Percentiles rank a stretch among this genome's conserved stretches.
phyloP scores from a whole-genome alignment of 2,797 vertebrate species.

The Tangara arthus region DNA sequence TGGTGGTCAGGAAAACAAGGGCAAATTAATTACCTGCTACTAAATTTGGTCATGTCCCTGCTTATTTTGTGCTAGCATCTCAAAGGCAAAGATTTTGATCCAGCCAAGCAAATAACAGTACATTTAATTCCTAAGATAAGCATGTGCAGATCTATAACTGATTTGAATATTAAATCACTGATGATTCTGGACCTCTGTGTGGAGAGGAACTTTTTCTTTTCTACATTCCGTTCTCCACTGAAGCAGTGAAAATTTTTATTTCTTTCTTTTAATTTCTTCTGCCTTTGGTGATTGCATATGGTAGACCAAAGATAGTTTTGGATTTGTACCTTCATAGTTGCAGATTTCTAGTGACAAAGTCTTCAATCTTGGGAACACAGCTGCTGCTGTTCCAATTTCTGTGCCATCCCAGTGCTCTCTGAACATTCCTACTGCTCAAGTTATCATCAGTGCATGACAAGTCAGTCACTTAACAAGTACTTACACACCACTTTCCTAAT shows the following conservation, averaged over 20 bases:
- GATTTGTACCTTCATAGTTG: neutral
- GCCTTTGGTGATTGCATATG: neutral
- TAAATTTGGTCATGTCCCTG: neutral
- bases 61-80: neutral
- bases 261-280: neutral
- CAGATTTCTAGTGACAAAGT: neutral
- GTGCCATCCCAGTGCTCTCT: neutral
- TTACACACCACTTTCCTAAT: neutral
- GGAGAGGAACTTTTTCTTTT: neutral
- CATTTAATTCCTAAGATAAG: neutral
- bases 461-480: neutral
- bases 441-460: neutral
- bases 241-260: neutral
- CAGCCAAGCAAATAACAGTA: neutral
- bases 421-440: neutral
- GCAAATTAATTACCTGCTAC: neutral
- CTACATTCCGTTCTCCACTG: neutral
- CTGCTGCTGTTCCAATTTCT: rapidly evolving
- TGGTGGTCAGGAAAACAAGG: neutral
- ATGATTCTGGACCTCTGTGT: neutral
- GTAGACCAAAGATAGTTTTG: neutral
- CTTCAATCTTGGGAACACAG: neutral
- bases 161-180: neutral
- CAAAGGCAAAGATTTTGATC: neutral
- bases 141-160: neutral